A percentile compares a stretch with the other conserved stretches of the same genome.
Conservation (phyloP, 2,888 invertebrate species). For the Cepaea hortensis region DNA sequence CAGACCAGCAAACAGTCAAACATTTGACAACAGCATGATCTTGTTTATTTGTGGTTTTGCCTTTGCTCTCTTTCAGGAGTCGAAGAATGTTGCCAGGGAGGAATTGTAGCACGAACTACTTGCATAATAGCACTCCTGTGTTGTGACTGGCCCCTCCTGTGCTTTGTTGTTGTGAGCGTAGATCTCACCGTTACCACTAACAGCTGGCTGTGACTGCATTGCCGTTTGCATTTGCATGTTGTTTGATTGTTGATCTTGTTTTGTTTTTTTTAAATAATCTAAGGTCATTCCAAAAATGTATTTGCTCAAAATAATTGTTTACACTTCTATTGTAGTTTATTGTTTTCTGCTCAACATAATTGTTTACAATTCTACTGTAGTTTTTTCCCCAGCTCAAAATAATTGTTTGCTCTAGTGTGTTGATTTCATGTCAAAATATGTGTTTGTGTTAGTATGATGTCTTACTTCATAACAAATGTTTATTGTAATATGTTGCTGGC, state of each 20-base stretch:
- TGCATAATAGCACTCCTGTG: constrained; percentile 27
- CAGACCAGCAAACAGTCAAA: not conserved
- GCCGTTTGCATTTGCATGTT: not conserved
- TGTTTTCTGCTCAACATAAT: not conserved
- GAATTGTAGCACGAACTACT: constrained; percentile 44
- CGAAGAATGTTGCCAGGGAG: constrained; percentile 29
- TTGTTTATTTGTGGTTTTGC: constrained; percentile 22
- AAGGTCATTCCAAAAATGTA: no score
- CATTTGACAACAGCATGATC: constrained; percentile 30
- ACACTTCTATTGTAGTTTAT: not conserved
- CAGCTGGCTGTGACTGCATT: not conserved
- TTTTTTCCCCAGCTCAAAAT: no score
- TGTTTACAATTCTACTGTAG: no score
- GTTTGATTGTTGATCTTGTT: not conserved
- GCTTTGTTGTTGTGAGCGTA: not conserved
- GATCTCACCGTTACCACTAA: constrained; percentile 9
- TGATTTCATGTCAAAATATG: no score
- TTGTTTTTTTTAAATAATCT: no score
- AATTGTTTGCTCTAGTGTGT: no score
- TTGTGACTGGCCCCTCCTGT: constrained; percentile 7
- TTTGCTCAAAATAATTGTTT: no score
- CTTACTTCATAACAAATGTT: no score
- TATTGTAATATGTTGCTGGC: no score
- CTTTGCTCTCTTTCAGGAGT: constrained; percentile 48
- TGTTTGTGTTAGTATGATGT: no score